phyloP scores from a whole-genome alignment of 2,113 vertebrate species.

The Neogale vison region DNA sequence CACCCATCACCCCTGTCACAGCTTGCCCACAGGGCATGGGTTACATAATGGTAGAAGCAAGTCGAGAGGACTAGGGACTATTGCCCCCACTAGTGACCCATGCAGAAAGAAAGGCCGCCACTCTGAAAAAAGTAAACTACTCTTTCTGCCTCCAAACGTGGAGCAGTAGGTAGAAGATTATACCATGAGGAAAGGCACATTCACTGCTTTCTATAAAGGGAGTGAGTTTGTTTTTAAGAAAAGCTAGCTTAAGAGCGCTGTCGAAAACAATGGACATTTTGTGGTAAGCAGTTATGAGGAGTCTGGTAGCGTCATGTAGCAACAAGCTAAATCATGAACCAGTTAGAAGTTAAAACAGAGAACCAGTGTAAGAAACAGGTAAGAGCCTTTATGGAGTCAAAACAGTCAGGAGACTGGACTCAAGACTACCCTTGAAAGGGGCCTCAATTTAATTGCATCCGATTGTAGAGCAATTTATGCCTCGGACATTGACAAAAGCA shows the following conservation, averaged over 20 bases:
- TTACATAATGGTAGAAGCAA: neutral
- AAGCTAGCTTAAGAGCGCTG: neutral
- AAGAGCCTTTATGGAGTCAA: neutral
- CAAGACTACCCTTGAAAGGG: neutral
- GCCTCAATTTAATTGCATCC: neutral
- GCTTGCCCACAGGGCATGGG: neutral
- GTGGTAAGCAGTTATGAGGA: neutral
- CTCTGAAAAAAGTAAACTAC: neutral
- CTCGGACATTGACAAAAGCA: neutral
- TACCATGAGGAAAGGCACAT: neutral
- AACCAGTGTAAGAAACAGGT: neutral
- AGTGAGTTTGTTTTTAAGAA: neutral
- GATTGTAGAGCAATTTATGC: neutral
- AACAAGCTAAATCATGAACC: neutral
- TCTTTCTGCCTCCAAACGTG: neutral
- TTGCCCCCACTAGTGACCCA: too few species aligned
- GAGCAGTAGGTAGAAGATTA: neutral
- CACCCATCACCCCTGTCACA: accelerated
- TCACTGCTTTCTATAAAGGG: neutral
- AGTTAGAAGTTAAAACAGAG: neutral
- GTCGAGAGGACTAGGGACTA: neutral
- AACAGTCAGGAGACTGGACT: neutral
- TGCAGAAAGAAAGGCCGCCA: neutral
- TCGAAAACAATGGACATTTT: neutral
- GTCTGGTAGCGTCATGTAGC: neutral